These are phyloP conservation scores for Montipora capricornis DNA, from an alignment of 64 coral and sea anemone species.

Conservation along the genomic window DNA sequence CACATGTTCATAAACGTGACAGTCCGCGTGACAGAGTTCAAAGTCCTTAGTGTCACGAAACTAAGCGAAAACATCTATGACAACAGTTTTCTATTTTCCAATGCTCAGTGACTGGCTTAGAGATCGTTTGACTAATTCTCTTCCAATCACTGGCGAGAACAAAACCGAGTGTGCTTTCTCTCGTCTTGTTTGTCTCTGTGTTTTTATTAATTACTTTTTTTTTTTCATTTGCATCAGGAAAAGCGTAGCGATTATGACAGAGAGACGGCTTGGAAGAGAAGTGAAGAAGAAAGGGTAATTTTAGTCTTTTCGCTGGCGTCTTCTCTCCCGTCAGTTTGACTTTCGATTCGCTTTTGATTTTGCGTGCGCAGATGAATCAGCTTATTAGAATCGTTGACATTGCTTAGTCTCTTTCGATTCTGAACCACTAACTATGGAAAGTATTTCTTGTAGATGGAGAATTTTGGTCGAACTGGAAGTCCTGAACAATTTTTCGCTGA, in stretches of 20 bases:
- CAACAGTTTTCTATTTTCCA: no score
- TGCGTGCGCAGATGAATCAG: neutral
- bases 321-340: neutral
- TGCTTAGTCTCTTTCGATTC: neutral
- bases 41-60: no score
- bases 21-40: no score
- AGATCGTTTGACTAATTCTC: no score
- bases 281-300: conserved; percentile 23
- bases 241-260: conserved; percentile 55
- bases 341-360: neutral
- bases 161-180: neutral
- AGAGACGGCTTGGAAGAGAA: conserved; percentile 33
- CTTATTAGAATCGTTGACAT: neutral
- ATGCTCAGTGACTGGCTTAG: no score
- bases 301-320: neutral
- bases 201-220: neutral
- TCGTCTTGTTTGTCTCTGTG: neutral
- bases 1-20: no score
- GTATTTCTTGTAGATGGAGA: neutral
- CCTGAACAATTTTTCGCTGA: conserved; percentile 67
- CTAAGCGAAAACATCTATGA: no score
- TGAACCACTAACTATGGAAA: neutral
- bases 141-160: no score
- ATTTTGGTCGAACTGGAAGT: neutral
- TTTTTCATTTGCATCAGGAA: conserved; percentile 6